Evolutionary conservation across 2,113 vertebrate genomes (phyloP), one percentile per base, ranked within the genome.

Genomic region (Strigops habroptila): DNA sequence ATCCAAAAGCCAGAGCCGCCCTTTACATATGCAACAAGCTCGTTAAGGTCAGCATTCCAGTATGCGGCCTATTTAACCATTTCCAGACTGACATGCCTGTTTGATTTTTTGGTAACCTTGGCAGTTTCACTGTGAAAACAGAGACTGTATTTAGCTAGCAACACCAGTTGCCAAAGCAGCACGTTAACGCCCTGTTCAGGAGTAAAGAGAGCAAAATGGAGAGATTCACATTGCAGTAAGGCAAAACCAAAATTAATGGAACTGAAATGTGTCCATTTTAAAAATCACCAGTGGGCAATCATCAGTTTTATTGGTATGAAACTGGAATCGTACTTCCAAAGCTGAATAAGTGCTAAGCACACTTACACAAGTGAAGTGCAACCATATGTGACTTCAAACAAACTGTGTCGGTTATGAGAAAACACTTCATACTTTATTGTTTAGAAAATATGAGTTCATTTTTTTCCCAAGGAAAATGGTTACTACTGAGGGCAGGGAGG

Each of bases 291-390:
- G 78, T 48, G 71, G 5, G 8, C 43, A 95, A 73, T 75, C 64
- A 96, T 82, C 33, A 44, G 51, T 91, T 96, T 95, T 97, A 95
- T 73, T 94, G 85, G 39, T 90, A 86, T 73, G 81, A 89, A 90
- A 67, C 68, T 91, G 67, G 69, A 95, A 89, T 11, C 0, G 2
- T 13, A 12, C 28, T 81, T 96, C 27, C 78, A 92, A 96, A 86
- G 64, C 27, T 89, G 69, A 85, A 7, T 75, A 91, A 85, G 48
- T 3, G 2, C 80, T n/a, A 68, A 95, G 80, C 52, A 82, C 82
- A 37, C 85, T 83, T 83, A 75, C 35, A 90, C 24, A 69, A 90
- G 49, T n/a, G 65, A 92, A 96, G 63, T 80, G 64, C 28, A 95
- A 87, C 80, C 22, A 3, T 70, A 78, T 89, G 86, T 30, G 67